Evolutionary conservation across 1,140 invertebrate species (phyloP).

Genomic region (Brevipalpus yothersi): DNA sequence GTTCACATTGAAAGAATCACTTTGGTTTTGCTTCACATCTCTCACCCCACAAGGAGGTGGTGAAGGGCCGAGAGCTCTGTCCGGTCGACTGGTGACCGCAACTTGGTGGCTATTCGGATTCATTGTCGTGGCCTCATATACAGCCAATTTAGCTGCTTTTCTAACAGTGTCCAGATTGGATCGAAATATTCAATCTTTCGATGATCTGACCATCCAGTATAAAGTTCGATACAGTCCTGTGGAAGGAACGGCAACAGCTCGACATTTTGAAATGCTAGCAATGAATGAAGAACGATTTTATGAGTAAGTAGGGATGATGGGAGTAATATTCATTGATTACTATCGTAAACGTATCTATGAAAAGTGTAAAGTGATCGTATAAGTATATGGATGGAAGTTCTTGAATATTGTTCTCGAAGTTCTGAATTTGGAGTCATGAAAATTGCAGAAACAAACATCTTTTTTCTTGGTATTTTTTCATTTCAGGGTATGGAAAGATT

Average conservation of each 20-base stretch:
- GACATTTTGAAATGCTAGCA: conserved; percentile 83
- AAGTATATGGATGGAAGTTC: too few species aligned
- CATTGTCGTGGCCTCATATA: conserved; percentile 91
- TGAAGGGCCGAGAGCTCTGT: conserved; percentile 81
- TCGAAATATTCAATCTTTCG: conserved; percentile 65
- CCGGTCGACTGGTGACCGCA: conserved; percentile 67
- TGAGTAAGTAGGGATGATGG: conserved; percentile 30
- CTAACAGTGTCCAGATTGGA: conserved; percentile 73
- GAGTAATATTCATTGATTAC: too few species aligned
- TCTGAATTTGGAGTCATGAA: too few species aligned
- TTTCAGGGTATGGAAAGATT: conserved; percentile 65
- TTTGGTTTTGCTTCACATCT: conserved; percentile 98
- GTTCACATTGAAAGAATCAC: conserved; percentile 73
- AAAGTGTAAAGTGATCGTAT: too few species aligned
- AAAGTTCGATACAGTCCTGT: conserved; percentile 79
- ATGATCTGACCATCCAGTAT: conserved; percentile 77
- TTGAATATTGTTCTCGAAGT: too few species aligned
- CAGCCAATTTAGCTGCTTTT: conserved; percentile 82
- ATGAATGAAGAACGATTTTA: conserved; percentile 82
- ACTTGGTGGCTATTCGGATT: conserved; percentile 97
- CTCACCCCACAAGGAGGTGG: conserved; percentile 65
- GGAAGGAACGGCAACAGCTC: conserved; percentile 52
- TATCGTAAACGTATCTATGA: too few species aligned
- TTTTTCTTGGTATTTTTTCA: too few species aligned
- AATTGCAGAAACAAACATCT: too few species aligned